phyloP scores from a whole-genome alignment of 1,140 invertebrate species.

The Lordiphosa stackelbergi region DNA sequence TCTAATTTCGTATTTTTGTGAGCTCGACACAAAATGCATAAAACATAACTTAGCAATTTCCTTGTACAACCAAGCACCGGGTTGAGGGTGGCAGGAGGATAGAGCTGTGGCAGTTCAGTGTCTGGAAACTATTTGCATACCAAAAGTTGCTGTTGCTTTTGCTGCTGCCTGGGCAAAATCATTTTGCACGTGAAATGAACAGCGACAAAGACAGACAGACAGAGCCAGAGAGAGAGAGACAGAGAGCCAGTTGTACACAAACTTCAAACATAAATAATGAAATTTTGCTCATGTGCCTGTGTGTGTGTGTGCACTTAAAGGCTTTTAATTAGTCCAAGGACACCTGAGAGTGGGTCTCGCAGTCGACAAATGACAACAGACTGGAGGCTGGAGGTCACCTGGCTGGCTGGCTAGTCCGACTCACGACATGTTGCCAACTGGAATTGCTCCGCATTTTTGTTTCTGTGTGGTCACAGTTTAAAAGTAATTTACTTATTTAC shows the following conservation, averaged over 20 bases:
- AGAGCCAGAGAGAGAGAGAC: background rate
- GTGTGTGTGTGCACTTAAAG: slow-evolving; percentile 27
- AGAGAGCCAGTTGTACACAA: slow-evolving; percentile 17
- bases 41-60: slow-evolving; percentile 70
- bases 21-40: slow-evolving; percentile 39
- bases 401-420: slow-evolving; percentile 20
- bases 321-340: slow-evolving; percentile 70
- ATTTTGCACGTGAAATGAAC: slow-evolving; percentile 63
- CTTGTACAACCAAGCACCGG: slow-evolving; percentile 15
- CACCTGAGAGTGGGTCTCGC: slow-evolving; percentile 42
- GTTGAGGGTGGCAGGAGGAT: background rate
- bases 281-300: slow-evolving; percentile 32
- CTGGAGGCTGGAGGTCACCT: slow-evolving; percentile 19
- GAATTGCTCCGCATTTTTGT: slow-evolving; percentile 19
- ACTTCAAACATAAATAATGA: slow-evolving; percentile 66
- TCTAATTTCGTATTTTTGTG: slow-evolving; percentile 46
- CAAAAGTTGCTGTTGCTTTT: slow-evolving; percentile 46
- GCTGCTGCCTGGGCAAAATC: slow-evolving; percentile 43
- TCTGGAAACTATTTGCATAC: slow-evolving; percentile 64
- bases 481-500: slow-evolving; percentile 67
- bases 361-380: slow-evolving; percentile 40
- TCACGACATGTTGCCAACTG: slow-evolving; percentile 1
- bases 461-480: slow-evolving; percentile 34
- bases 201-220: slow-evolving; percentile 32
- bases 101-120: slow-evolving; percentile 11